phyloP scores from a whole-genome alignment of 2,113 vertebrate species.

The Nothobranchius furzeri region DNA sequence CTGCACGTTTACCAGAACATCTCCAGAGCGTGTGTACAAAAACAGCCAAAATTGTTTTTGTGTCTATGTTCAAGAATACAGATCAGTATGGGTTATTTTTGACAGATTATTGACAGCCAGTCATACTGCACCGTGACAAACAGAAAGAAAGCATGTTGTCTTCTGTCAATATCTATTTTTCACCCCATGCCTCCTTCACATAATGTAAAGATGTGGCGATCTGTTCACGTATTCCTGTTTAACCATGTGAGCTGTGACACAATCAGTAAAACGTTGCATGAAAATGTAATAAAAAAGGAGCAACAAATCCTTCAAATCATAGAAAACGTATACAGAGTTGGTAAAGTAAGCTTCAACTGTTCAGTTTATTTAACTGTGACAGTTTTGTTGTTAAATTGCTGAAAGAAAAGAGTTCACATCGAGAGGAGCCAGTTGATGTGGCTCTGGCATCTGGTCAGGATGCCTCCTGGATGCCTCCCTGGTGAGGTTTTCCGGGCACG shows the following conservation, averaged over 20 bases:
- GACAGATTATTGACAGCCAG: neutral
- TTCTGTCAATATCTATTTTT: neutral
- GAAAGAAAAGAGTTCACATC: too few species aligned
- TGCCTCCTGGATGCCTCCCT: too few species aligned
- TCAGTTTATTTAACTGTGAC: neutral
- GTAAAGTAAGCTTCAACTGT: neutral
- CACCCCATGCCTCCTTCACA: neutral
- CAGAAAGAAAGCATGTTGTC: neutral
- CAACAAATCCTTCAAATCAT: too few species aligned
- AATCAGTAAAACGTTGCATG: too few species aligned
- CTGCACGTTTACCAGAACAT: neutral
- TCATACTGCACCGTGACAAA: neutral
- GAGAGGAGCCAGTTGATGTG: too few species aligned
- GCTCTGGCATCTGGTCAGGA: too few species aligned
- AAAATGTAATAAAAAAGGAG: too few species aligned
- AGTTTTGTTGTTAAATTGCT: too few species aligned
- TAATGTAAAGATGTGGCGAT: too few species aligned
- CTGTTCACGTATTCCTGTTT: neutral
- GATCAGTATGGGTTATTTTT: neutral
- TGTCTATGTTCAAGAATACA: neutral
- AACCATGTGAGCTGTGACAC: too few species aligned
- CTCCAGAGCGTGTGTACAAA: neutral
- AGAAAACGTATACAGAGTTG: too few species aligned
- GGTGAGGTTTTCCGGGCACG: too few species aligned
- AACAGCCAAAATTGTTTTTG: neutral